Evolutionary conservation across 2,797 vertebrate species (phyloP).

Genomic region (Zalophus californianus): DNA sequence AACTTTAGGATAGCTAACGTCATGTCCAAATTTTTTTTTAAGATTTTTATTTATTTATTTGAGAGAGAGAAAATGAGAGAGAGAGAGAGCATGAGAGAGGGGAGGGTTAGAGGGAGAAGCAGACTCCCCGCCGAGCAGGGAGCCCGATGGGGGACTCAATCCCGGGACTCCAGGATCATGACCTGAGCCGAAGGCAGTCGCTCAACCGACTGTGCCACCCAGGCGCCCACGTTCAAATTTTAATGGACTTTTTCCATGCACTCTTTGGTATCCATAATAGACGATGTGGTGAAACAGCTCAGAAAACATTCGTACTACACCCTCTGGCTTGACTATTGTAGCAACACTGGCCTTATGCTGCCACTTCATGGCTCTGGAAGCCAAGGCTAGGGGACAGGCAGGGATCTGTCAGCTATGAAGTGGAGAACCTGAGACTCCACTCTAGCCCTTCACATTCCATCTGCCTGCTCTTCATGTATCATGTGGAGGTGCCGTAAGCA

Average conservation of each 20-base stretch:
- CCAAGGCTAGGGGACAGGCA: fast-evolving
- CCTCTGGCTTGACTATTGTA: fast-evolving
- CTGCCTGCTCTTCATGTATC: fast-evolving
- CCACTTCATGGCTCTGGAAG: background rate
- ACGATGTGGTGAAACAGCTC: background rate
- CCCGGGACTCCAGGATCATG: too few species aligned
- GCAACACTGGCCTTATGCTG: too few species aligned
- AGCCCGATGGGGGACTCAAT: too few species aligned
- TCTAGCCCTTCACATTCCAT: fast-evolving
- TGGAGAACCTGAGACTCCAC: background rate
- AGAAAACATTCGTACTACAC: background rate
- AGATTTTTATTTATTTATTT: too few species aligned
- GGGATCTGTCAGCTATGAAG: fast-evolving
- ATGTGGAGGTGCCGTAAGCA: fast-evolving
- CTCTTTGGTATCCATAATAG: background rate
- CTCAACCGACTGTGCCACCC: too few species aligned
- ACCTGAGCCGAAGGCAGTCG: too few species aligned
- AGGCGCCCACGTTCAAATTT: background rate
- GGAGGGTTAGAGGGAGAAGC: too few species aligned
- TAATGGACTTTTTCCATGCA: background rate
- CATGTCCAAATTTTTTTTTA: background rate
- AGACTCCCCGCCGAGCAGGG: too few species aligned
- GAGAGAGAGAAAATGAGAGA: too few species aligned
- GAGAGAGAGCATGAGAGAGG: too few species aligned
- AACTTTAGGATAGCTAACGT: background rate